Evolutionary conservation across 2,888 invertebrate species (phyloP), one percentile per base, ranked within the genome.

Genomic region (Chrysolina oricalcia): DNA sequence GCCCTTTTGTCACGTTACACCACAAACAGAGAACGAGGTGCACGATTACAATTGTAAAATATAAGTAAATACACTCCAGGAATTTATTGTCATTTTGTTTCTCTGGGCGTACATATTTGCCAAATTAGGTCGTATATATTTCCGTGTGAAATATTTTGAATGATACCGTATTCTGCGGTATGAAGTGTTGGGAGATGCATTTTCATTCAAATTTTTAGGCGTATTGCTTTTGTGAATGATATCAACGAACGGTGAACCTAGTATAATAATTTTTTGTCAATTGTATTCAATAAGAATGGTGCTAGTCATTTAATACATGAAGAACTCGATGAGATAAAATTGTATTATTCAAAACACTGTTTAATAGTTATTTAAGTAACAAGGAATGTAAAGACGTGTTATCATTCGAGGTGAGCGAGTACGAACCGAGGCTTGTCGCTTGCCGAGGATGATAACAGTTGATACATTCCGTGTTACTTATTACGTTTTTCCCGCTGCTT

Each of bases 91-190:
- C 67, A 77, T 74, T 77, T 80, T 80, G 81, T 81, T 80, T 78
- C 78, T 73, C 62, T 74, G 81, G 82, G 82, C 82, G 82, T 82
- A 73, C 81, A 82, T 82, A 81, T 80, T 81, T 75, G 65, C 43
- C 23, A 71, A 76, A 80, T 77, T 79, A 73, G 79, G 73, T 70
- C 73, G 70, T 78, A 76, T 78, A 73, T 78, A 62, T 70, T 71
- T 70, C 68, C 74, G 77, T 78, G 78, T 75, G 78, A 78, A 78
- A 78, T 75, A 65, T 68, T 68, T 68, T 71, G 73, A 71, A 76
- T 63, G 67, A 23, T 17, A 21, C 46, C n/a, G 43, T 64, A 21
- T 23, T 67, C 15, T 67, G 67, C 35, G 68, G 53, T 68, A 40
- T 40, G 68, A 56, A 68, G 53, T 68, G 53, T 21, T 19, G 17